Percentiles rank a stretch among this genome's conserved stretches.
Evolutionary conservation across 2,113 vertebrate genomes (phyloP).

Genomic region (Plestiodon gilberti): DNA sequence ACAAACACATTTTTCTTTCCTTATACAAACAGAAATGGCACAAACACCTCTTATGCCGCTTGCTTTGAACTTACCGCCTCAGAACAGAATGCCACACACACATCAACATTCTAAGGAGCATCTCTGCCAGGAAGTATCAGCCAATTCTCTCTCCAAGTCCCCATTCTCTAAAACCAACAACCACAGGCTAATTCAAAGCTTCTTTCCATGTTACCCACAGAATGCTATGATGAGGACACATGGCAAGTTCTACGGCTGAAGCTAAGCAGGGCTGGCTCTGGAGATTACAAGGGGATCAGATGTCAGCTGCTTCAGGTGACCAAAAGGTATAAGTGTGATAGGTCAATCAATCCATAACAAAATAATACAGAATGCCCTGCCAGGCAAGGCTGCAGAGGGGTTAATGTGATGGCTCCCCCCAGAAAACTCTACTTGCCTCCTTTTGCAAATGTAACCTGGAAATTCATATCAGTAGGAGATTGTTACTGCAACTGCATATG

Average conservation of each 20-base stretch:
- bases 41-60: not conserved
- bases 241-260: not conserved
- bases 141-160: not conserved
- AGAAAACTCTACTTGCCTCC: conserved; percentile 16
- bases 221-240: not conserved
- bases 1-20: not conserved
- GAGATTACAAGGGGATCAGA: not conserved
- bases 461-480: conserved; percentile 49
- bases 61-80: not conserved
- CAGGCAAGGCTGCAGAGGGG: conserved; percentile 22
- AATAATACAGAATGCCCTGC: not conserved
- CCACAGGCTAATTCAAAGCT: not conserved
- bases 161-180: not conserved
- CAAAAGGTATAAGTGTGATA: not conserved
- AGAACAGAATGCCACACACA: not conserved
- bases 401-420: conserved; percentile 14
- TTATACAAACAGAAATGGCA: not conserved
- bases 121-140: not conserved
- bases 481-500: conserved; percentile 8
- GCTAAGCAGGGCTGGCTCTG: not conserved
- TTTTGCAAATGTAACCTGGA: not conserved
- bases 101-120: not conserved
- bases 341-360: not conserved
- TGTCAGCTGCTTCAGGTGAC: not conserved
- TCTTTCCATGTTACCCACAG: not conserved